These are phyloP conservation scores for Philhelius pedissequus DNA, from an alignment of 2,888 invertebrate genomes.

Conservation along the genomic window DNA sequence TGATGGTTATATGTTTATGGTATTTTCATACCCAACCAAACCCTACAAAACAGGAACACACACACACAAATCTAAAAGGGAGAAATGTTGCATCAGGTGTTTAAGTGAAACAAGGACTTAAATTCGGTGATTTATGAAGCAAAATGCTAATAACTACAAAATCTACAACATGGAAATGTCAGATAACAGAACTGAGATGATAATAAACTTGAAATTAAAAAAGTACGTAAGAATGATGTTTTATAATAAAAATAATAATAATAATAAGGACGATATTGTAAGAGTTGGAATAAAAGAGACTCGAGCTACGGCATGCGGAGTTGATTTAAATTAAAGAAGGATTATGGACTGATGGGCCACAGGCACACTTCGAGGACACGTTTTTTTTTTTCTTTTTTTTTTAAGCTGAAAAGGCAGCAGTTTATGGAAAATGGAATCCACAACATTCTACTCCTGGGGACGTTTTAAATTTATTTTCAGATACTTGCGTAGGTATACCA, in stretches of 20 bases:
- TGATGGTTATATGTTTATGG: constrained; percentile 17
- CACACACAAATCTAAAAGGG: constrained; percentile 33
- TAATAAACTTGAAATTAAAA: constrained; percentile 61
- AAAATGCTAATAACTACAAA: constrained; percentile 50
- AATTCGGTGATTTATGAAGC: constrained; percentile 64
- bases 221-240: constrained; percentile 38
- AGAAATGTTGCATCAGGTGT: constrained; percentile 66
- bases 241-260: not conserved
- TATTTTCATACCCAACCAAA: constrained; percentile 5
- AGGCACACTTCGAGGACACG: not conserved
- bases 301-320: not conserved
- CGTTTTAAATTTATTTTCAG: too few species aligned
- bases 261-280: not conserved
- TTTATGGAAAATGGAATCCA: too few species aligned
- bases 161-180: constrained; percentile 40
- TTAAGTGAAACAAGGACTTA: constrained; percentile 68
- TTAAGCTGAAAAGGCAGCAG: too few species aligned
- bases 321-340: not conserved
- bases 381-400: not conserved
- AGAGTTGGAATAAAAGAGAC: not conserved
- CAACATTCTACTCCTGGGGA: too few species aligned
- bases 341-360: not conserved
- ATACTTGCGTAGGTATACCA: too few species aligned
- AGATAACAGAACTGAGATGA: constrained; percentile 58
- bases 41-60: not conserved